Base-by-base conservation (phyloP, 2,113 vertebrate species). In the Hoplias malabaricus region DNA sequence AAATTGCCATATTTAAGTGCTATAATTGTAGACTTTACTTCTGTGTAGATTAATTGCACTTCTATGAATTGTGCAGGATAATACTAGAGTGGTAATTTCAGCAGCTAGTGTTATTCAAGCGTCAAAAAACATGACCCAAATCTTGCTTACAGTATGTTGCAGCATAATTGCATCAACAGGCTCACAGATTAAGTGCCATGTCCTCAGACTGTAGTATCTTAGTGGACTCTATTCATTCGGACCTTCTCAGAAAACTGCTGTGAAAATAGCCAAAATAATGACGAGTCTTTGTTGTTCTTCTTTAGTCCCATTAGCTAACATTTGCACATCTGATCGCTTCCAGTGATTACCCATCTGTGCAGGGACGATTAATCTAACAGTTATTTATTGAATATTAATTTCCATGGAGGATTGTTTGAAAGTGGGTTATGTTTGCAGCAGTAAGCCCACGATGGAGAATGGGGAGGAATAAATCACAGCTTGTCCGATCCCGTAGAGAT, bases 311-410 rank as follows among this genome's bases (percentile, higher is more conserved):
- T 73, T 40, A 65, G 23, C 56, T 53, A 78, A 69, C 46, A 65
- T 71, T 79, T 75, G 66, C 48, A 42, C 19, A 59, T 70, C 16
- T 16, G 40, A 54, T 70, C 33, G 38, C 38, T 63, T 70, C 10
- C 34, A 50, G 25, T 31, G 46, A 69, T 62, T 59, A 21, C 31
- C 71, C 76, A 75, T 62, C 75, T 75, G 66, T 75, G 59, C 62
- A 8, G 61, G 43, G 80, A 65, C 5, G 2, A n/a, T 57, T 33
- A 65, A 68, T 69, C 62, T 33, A 68, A 40, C 33, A 10, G 33
- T 61, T 63, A 43, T 42, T 77, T 69, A 69, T 56, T 56, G n/a
- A 74, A 65, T 46, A 74, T 74, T 65, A 29, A 69, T 53, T 56
- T 16, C 36, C 56, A 78, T 43, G 36, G 23, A 65, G 23, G 50